A percentile compares a stretch with the other conserved stretches of the same genome.
phyloP scores from a whole-genome alignment of 2,797 vertebrate species.

The Pelobates cultripes region DNA sequence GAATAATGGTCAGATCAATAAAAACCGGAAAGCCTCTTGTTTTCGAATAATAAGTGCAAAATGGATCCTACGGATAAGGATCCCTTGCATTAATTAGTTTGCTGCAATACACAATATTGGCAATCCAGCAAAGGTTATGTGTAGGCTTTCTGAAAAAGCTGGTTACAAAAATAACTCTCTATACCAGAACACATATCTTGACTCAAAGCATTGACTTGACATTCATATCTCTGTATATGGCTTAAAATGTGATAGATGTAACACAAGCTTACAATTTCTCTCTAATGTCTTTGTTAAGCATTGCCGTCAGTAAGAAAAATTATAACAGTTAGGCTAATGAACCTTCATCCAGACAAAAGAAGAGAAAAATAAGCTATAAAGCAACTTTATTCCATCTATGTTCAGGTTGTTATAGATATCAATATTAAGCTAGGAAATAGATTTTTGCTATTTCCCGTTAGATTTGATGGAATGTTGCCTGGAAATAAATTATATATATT shows the following conservation, averaged over 20 bases:
- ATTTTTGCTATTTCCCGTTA: slow-evolving; percentile 13
- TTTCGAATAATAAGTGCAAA: neutral
- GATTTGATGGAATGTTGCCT: neutral
- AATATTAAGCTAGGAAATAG: slow-evolving; percentile 18
- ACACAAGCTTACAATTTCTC: slow-evolving; percentile 46
- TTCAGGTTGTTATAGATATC: slow-evolving; percentile 43
- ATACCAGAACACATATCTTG: slow-evolving; percentile 23
- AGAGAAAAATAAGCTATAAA: slow-evolving; percentile 29
- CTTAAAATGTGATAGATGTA: slow-evolving; percentile 41
- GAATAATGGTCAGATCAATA: no score
- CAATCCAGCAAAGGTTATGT: slow-evolving; percentile 44
- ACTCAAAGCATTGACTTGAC: slow-evolving; percentile 38
- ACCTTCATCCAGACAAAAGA: slow-evolving; percentile 34
- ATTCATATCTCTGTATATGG: slow-evolving; percentile 41
- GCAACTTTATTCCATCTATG: slow-evolving; percentile 28
- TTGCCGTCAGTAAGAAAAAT: slow-evolving; percentile 50
- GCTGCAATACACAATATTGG: slow-evolving; percentile 6
- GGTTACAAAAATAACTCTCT: slow-evolving; percentile 44
- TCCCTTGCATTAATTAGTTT: slow-evolving; percentile 39
- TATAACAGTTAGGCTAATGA: slow-evolving; percentile 50
- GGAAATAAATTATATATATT: slow-evolving; percentile 24
- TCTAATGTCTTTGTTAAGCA: slow-evolving; percentile 44
- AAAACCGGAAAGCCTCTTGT: no score
- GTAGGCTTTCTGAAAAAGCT: slow-evolving; percentile 37
- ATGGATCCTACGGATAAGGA: slow-evolving; percentile 32